Evolutionary conservation across 2,797 vertebrate genomes (phyloP).

Genomic region (Melanotaenia maccullochi): DNA sequence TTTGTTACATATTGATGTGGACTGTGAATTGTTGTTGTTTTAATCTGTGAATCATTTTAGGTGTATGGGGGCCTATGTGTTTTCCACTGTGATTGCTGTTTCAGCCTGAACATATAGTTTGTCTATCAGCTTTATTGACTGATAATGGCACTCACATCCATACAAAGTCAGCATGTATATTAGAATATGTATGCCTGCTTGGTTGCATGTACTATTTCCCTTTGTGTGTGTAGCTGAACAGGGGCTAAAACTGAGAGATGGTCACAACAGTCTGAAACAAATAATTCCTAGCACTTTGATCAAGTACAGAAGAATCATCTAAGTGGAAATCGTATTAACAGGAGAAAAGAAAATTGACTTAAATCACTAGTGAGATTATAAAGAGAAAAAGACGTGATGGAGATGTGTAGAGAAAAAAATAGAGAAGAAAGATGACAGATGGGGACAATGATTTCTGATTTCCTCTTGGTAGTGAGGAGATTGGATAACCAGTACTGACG

Average conservation of each 20-base stretch:
- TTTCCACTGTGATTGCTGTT: conserved; percentile 21
- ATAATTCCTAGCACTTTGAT: conserved; percentile 41
- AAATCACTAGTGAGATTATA: conserved; percentile 12
- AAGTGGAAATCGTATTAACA: conserved; percentile 43
- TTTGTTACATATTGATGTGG: conserved; percentile 40
- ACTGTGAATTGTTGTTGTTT: conserved; percentile 34
- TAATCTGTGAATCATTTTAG: conserved; percentile 10
- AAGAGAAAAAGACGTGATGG: not conserved
- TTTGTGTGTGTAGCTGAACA: conserved; percentile 19
- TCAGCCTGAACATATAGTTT: conserved; percentile 24
- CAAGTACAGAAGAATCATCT: conserved; percentile 21
- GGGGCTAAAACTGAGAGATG: conserved; percentile 18
- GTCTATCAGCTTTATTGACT: conserved; percentile 1
- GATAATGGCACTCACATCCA: conserved; percentile 36
- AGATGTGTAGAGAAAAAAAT: not conserved
- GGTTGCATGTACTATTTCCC: conserved; percentile 2
- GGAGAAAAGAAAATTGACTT: conserved; percentile 43
- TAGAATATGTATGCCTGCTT: not conserved
- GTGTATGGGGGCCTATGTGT: not conserved
- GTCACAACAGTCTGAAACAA: conserved; percentile 39
- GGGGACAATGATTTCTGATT: conserved; percentile 52
- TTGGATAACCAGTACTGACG: conserved; percentile 29
- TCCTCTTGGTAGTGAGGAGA: conserved; percentile 43
- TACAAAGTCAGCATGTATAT: not conserved
- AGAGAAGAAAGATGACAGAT: conserved; percentile 37